Evolutionary conservation across 2,113 vertebrate genomes (phyloP).

Genomic region (Verasper variegatus): DNA sequence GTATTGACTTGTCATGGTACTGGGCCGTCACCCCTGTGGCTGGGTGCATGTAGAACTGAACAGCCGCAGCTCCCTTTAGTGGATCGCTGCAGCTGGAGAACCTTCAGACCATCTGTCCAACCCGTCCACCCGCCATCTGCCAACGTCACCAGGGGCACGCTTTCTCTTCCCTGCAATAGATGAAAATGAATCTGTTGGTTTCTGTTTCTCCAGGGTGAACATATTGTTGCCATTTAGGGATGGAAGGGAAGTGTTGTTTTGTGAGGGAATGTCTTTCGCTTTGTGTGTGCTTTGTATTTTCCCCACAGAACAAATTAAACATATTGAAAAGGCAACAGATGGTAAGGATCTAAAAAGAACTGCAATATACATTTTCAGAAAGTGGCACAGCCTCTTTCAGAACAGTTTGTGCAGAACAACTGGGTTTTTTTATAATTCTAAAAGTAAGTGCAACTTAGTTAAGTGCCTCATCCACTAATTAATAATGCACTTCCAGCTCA

Average conservation of each 20-base stretch:
- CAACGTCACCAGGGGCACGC: conserved; percentile 8
- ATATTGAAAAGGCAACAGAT: neutral
- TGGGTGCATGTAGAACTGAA: conserved; percentile 2
- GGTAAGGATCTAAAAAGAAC: neutral
- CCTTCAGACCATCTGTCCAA: conserved; percentile 40
- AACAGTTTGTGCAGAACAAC: neutral
- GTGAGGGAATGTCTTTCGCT: neutral
- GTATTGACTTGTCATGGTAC: conserved; percentile 33
- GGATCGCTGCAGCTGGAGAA: conserved; percentile 27
- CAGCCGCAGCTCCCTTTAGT: conserved; percentile 4
- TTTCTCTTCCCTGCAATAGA: neutral
- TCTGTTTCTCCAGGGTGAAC: neutral
- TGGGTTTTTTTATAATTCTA: neutral
- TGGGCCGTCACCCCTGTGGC: conserved; percentile 32
- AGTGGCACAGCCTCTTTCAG: neutral
- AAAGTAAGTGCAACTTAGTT: neutral
- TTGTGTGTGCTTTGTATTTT: neutral
- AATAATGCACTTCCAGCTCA: neutral
- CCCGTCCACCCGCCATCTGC: conserved; percentile 20
- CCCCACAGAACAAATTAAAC: neutral
- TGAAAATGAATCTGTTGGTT: neutral
- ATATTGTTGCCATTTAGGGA: neutral
- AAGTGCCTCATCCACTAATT: neutral
- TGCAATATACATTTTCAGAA: neutral
- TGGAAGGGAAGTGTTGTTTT: neutral